These are phyloP conservation scores for Papilio polyxenes DNA, from an alignment of 1,140 invertebrate species.

Conservation along the genomic window DNA sequence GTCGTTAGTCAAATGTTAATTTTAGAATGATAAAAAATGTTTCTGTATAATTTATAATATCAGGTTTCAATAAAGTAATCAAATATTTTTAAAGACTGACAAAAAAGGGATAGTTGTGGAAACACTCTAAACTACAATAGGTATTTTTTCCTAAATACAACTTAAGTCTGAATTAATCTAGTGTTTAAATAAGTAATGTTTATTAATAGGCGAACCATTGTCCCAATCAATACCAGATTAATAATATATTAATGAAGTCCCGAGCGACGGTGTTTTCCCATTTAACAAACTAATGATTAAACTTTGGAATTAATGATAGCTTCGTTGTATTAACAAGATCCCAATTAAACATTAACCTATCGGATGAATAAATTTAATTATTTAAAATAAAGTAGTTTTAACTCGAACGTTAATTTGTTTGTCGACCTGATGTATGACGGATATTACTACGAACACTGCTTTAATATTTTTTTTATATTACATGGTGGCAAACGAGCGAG, in stretches of 20 bases:
- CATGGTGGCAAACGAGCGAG: too few species aligned
- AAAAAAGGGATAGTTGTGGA: too few species aligned
- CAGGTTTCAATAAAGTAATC: background rate
- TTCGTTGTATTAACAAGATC: background rate
- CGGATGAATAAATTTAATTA: background rate
- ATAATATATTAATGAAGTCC: slow-evolving; percentile 10
- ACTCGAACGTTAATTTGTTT: too few species aligned
- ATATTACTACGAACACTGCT: too few species aligned
- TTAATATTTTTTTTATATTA: too few species aligned
- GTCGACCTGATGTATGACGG: too few species aligned
- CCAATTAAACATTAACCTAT: background rate
- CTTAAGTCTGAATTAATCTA: background rate
- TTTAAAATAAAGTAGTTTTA: background rate
- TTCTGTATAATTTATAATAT: background rate
- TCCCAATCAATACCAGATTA: background rate
- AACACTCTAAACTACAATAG: too few species aligned
- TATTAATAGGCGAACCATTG: background rate
- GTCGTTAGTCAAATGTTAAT: background rate
- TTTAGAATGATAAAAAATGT: background rate
- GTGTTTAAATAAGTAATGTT: background rate
- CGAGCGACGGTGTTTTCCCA: background rate
- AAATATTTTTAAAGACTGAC: too few species aligned
- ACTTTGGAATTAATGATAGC: slow-evolving; percentile 1
- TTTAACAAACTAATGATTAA: slow-evolving; percentile 13
- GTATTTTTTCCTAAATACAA: background rate